These are phyloP conservation scores for Echinometra lucunter DNA, from an alignment of 53 echinoderm and acorn worm species.

Conservation along the genomic window DNA sequence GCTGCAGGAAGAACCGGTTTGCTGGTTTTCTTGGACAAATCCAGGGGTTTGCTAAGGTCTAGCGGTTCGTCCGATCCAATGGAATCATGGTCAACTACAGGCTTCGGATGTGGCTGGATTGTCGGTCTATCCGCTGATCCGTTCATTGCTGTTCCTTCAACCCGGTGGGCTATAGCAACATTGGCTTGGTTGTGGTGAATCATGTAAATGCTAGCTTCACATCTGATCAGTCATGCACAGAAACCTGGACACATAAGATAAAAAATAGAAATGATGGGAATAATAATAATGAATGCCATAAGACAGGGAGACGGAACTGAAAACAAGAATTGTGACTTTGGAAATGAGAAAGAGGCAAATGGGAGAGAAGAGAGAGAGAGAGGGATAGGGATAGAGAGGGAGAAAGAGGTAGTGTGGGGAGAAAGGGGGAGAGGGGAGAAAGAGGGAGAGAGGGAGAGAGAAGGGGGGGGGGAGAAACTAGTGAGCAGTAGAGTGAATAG, in stretches of 20 bases:
- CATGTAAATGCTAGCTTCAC: not conserved
- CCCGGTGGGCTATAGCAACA: not conserved
- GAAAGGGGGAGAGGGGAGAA: not conserved
- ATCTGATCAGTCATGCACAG: not conserved
- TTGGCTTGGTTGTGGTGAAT: constrained; percentile 34
- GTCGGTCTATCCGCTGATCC: not conserved
- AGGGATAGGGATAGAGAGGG: not conserved
- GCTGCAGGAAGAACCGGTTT: not conserved
- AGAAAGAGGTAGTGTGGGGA: not conserved
- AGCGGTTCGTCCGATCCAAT: constrained; percentile 69
- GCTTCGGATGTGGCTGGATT: not conserved
- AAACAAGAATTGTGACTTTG: no score
- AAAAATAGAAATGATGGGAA: not conserved
- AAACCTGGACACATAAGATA: not conserved
- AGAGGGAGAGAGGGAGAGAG: no score
- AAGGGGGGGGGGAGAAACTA: no score
- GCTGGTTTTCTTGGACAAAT: constrained; percentile 73
- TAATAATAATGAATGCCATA: not conserved
- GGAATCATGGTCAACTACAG: not conserved
- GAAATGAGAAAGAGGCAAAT: not conserved
- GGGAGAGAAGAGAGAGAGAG: not conserved
- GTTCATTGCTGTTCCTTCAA: constrained; percentile 39
- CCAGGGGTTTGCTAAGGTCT: constrained; percentile 89
- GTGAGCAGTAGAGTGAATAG: no score
- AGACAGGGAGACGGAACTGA: no score